Base-by-base conservation (phyloP, 2,888 invertebrate genomes). In the Matsumyia berberina region DNA sequence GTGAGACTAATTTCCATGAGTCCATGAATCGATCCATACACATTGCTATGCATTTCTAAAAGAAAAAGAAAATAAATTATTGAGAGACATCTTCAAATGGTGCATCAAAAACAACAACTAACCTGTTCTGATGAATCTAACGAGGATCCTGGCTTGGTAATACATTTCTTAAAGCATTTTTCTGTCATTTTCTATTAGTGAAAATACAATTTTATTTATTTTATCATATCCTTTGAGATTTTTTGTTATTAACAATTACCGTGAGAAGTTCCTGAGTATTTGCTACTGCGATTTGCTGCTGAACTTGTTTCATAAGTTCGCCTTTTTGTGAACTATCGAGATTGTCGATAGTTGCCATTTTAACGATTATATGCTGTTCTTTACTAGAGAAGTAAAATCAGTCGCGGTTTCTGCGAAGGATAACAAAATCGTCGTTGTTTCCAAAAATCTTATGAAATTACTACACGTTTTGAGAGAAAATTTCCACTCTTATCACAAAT, bases 11-110 rank as follows among this genome's bases (percentile, higher is more conserved):
- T 92, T 98, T 97, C 96, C 97, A 98, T 2, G 98, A 95, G 90
- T 99, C 99, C 96, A 98, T 97, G 93, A 97, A 99, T 89, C 99
- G 89, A 92, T 99, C 99, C 98, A 98, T 98, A 91, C 99, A 99
- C 97, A 98, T 98, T 0, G 97, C 97, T 88, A 99, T 94, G 91
- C 98, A 99, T 95, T 97, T 98, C 95, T 98, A 94, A 60, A 57
- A 12, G 60, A 70, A 42, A 35, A 69, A 37, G 0, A 11, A 12
- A 12, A 3, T 53, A n/a, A n/a, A n/a, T 33, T 33, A 17, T 4
- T 2, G 0, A 6, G 3, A 6, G 2, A 4, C 6, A 29, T 33
- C 24, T 9, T 0, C 12, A 2, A 1, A 4, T 5, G 2, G 49
- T 4, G 8, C n/a, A 9, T 7, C 19, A 42, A 15, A 33, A 88